Percentiles rank a stretch among this genome's conserved stretches.
Conservation (phyloP, 2,113 vertebrate genomes). For the Panthera tigris region DNA sequence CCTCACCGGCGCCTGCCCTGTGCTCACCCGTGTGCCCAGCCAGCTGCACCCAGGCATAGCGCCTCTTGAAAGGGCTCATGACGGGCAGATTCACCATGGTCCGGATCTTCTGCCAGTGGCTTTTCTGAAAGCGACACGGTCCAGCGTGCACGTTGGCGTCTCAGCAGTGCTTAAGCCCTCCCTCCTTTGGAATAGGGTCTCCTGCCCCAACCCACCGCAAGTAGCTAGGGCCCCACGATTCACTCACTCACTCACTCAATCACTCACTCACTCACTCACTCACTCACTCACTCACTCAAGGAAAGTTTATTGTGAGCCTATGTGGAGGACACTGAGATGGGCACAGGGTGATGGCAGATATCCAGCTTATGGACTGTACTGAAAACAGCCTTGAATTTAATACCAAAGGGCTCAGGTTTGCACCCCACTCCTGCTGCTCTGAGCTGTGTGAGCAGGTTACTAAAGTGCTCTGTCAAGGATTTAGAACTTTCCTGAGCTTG, state of each 20-base stretch:
- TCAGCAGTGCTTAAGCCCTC: background rate
- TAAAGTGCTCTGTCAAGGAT: background rate
- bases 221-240: background rate
- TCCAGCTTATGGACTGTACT: background rate
- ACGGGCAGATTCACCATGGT: constrained; percentile 95
- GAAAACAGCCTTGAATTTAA: background rate
- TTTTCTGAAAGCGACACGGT: constrained; percentile 74
- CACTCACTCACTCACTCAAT: background rate
- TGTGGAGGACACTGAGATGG: background rate
- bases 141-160: background rate
- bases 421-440: background rate
- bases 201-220: background rate
- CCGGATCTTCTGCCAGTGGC: constrained; percentile 94
- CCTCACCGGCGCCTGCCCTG: background rate
- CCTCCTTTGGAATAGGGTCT: background rate
- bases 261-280: no score
- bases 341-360: background rate
- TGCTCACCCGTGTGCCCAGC: constrained; percentile 95
- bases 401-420: background rate
- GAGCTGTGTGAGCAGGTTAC: background rate
- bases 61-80: constrained; percentile 92
- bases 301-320: background rate
- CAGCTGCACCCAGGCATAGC: constrained; percentile 95
- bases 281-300: background rate
- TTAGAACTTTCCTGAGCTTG: background rate